phyloP scores from a whole-genome alignment of 1,140 invertebrate genomes.

The Epicauta chinensis region DNA sequence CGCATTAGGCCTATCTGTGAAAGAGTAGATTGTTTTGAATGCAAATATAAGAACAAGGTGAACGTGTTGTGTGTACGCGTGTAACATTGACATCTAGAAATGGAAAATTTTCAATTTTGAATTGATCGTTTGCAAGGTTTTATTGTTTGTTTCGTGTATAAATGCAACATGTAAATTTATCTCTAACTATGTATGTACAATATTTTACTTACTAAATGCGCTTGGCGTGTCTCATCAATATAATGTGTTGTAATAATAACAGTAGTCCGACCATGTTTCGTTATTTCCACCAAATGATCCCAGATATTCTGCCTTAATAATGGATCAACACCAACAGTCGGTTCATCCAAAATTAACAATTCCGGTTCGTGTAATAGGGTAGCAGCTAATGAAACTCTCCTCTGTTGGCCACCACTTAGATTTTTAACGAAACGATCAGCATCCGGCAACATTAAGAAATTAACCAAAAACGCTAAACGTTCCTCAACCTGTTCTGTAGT shows the following conservation, averaged over 20 bases:
- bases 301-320: conserved; percentile 89
- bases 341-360: conserved; percentile 87
- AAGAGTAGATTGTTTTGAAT: background rate
- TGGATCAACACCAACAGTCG: conserved; percentile 93
- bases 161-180: no score
- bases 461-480: conserved; percentile 74
- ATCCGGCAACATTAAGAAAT: conserved; percentile 65
- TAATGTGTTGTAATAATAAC: conserved; percentile 98
- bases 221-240: conserved; percentile 93
- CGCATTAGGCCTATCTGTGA: conserved; percentile 87
- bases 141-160: no score
- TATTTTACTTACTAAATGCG: conserved; percentile 61
- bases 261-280: conserved; percentile 77
- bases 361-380: conserved; percentile 85
- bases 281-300: conserved; percentile 88
- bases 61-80: no score
- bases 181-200: no score
- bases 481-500: conserved; percentile 62
- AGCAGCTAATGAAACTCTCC: conserved; percentile 81
- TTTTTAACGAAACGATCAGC: conserved; percentile 66
- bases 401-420: conserved; percentile 85
- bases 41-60: no score
- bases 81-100: no score
- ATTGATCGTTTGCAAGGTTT: no score
- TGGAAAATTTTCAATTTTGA: no score